Conservation (phyloP, 2,888 invertebrate genomes). For the Odontocolon sp. region DNA sequence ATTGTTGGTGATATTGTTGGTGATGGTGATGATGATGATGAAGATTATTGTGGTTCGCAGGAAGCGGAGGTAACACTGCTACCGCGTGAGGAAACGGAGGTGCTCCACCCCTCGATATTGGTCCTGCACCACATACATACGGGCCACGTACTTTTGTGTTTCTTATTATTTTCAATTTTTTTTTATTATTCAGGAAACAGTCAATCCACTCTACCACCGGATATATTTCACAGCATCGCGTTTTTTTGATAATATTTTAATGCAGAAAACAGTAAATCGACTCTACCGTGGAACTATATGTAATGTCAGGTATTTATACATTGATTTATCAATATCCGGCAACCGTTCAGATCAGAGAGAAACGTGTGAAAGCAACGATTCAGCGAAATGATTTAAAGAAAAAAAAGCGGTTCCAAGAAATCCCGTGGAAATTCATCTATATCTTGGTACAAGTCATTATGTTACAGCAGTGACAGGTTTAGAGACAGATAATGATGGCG, state of each 20-base stretch:
- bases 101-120: conserved; percentile 77
- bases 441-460: no score
- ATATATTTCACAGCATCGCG: background rate
- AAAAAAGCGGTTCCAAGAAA: background rate
- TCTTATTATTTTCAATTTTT: background rate
- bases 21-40: conserved; percentile 70
- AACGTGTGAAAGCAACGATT: conserved; percentile 57
- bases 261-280: no score
- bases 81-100: conserved; percentile 83
- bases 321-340: conserved; percentile 39
- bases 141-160: conserved; percentile 68
- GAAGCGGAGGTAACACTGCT: conserved; percentile 84
- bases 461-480: no score
- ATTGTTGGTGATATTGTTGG: conserved; percentile 72
- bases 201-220: conserved; percentile 7
- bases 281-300: no score
- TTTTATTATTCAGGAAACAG: conserved; percentile 21
- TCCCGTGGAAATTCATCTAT: no score
- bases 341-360: conserved; percentile 58
- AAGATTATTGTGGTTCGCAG: conserved; percentile 77
- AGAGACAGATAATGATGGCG: background rate
- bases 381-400: conserved; percentile 9
- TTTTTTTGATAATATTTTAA: no score
- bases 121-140: conserved; percentile 77
- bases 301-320: conserved; percentile 11